Evolutionary conservation across 2,113 vertebrate species (phyloP).

Genomic region (Myanophis thanlyinensis): DNA sequence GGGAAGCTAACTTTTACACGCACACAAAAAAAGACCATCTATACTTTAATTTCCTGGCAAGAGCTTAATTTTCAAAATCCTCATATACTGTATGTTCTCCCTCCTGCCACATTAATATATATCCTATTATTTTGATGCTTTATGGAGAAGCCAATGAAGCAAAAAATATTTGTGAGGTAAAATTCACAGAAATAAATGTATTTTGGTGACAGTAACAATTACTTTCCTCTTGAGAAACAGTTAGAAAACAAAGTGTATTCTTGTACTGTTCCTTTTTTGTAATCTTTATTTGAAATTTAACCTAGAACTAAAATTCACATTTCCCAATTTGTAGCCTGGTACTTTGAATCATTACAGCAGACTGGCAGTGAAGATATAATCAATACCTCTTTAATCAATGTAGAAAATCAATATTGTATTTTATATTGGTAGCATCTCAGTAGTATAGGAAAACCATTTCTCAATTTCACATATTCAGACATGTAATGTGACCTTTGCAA

Average conservation of each 20-base stretch:
- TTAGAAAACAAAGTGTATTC: not conserved
- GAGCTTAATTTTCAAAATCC: conserved; percentile 9
- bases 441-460: not conserved
- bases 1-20: not conserved
- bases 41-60: conserved; percentile 18
- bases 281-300: not conserved
- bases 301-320: not conserved
- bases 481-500: not conserved
- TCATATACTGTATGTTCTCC: not conserved
- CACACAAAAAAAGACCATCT: not conserved
- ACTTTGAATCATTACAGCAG: not conserved
- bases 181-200: not conserved
- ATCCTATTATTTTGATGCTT: not conserved
- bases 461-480: not conserved
- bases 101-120: not conserved
- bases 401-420: not conserved
- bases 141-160: conserved; percentile 1
- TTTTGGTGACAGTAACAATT: conserved; percentile 11
- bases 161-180: not conserved
- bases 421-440: not conserved
- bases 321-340: not conserved
- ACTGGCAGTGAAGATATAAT: not conserved
- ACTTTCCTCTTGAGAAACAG: conserved; percentile 1
- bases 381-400: not conserved
- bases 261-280: not conserved